Percentiles rank a stretch among this genome's conserved stretches.
Evolutionary conservation across 92 coral and sea anemone genomes (phyloP).

Genomic region (Bergia puertoricense): DNA sequence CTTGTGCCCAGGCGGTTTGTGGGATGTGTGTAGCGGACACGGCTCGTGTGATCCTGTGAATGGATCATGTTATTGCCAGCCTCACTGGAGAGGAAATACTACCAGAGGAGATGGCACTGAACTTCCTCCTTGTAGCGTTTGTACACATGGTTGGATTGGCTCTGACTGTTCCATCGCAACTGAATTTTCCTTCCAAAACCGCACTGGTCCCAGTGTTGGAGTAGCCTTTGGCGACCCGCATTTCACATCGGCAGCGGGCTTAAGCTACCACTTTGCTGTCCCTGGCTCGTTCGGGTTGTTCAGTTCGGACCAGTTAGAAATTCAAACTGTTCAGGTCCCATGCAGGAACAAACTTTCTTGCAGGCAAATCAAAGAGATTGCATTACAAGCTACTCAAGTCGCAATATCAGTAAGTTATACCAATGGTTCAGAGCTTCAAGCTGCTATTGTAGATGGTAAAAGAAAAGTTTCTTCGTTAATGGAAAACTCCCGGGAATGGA

Average conservation of each 20-base stretch:
- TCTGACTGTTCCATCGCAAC: conserved; percentile 57
- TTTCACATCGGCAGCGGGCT: conserved; percentile 50
- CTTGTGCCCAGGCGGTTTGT: conserved; percentile 70
- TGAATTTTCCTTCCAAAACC: conserved; percentile 34
- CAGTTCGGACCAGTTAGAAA: conserved; percentile 25
- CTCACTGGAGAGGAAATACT: conserved; percentile 55
- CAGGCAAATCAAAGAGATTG: conserved; percentile 54
- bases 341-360: conserved; percentile 57
- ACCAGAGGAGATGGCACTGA: conserved; percentile 26
- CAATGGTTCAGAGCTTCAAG: conserved; percentile 6
- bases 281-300: conserved; percentile 56
- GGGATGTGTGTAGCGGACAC: conserved; percentile 64
- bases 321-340: conserved; percentile 59
- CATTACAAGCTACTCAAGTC: conserved; percentile 12
- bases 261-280: conserved; percentile 62
- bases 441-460: not conserved
- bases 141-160: conserved; percentile 64
- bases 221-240: conserved; percentile 69
- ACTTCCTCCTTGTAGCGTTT: conserved; percentile 52
- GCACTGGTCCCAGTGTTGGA: conserved; percentile 41
- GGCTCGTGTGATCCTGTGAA: conserved; percentile 62
- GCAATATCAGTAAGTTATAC: conserved; percentile 20
- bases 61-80: conserved; percentile 64
- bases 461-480: conserved; percentile 10
- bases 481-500: conserved; percentile 45